A percentile compares a stretch with the other conserved stretches of the same genome.
These are phyloP conservation scores for Sinopyrophorus schimmeli DNA, from an alignment of 2,888 invertebrate genomes.

Conservation along the genomic window DNA sequence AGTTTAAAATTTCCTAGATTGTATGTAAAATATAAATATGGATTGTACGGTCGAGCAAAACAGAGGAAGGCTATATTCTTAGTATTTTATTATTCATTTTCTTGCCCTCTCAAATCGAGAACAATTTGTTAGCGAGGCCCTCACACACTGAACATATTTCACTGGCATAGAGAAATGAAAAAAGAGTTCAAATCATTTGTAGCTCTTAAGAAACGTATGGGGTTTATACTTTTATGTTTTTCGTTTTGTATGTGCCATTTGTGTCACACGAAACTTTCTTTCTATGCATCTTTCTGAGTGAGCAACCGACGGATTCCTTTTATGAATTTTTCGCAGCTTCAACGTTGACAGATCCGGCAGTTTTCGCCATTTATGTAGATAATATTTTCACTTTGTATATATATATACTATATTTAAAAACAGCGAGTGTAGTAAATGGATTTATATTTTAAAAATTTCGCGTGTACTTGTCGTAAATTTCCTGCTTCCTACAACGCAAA, in stretches of 20 bases:
- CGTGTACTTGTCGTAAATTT: too few relatives aligned
- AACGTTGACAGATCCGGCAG: slow-evolving; percentile 12
- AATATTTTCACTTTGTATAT: slow-evolving; percentile 20
- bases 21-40: slow-evolving; percentile 21
- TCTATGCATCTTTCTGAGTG: slow-evolving; percentile 22
- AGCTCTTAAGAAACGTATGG: slow-evolving; percentile 35
- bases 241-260: slow-evolving; percentile 31
- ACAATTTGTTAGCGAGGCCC: slow-evolving; percentile 31
- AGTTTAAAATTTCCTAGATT: too few relatives aligned
- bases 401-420: too few relatives aligned
- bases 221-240: slow-evolving; percentile 33
- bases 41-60: slow-evolving; percentile 18
- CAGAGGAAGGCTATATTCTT: slow-evolving; percentile 23
- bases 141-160: slow-evolving; percentile 32
- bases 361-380: slow-evolving; percentile 13
- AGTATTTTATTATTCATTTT: slow-evolving; percentile 34
- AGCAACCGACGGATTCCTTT: slow-evolving; percentile 19
- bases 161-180: slow-evolving; percentile 30
- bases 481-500: too few relatives aligned
- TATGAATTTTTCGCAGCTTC: slow-evolving; percentile 17
- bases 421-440: slow-evolving; percentile 25
- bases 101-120: slow-evolving; percentile 30
- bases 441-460: too few relatives aligned
- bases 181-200: slow-evolving; percentile 33
- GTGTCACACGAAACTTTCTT: slow-evolving; percentile 20